Conservation (phyloP, 2,888 invertebrate species). For the Parochlus steinenii region DNA sequence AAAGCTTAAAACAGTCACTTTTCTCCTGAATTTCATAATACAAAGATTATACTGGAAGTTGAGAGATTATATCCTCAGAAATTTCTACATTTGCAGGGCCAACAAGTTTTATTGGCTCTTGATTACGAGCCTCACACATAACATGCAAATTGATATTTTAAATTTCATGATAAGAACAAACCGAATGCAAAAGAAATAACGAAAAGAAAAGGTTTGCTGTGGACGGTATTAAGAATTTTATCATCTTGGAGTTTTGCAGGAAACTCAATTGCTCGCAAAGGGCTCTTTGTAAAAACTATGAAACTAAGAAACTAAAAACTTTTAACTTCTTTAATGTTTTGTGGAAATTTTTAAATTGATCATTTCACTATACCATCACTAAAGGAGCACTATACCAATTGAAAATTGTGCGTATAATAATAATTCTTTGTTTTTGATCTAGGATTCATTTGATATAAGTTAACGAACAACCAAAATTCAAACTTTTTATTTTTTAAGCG, state of each 20-base stretch:
- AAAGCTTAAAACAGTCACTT: slow-evolving; percentile 16
- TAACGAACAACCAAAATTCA: too few species aligned
- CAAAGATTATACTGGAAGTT: slow-evolving; percentile 15
- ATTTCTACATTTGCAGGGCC: slow-evolving; percentile 20
- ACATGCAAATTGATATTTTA: neutral
- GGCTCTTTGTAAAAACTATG: slow-evolving; percentile 23
- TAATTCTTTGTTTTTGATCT: too few species aligned
- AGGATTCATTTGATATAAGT: too few species aligned
- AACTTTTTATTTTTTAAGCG: too few species aligned
- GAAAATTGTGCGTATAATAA: too few species aligned
- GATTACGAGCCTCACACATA: slow-evolving; percentile 23
- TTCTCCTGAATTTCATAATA: slow-evolving; percentile 20
- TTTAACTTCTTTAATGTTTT: too few species aligned
- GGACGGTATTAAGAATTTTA: slow-evolving; percentile 37
- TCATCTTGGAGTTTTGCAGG: slow-evolving; percentile 27
- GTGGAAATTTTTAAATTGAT: too few species aligned
- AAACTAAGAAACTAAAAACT: too few species aligned
- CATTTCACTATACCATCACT: too few species aligned
- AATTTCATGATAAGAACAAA: slow-evolving; percentile 7
- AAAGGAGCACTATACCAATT: too few species aligned
- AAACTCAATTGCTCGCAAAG: slow-evolving; percentile 30
- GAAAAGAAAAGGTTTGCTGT: slow-evolving; percentile 23
- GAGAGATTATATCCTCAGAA: slow-evolving; percentile 22
- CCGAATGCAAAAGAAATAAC: slow-evolving; percentile 8
- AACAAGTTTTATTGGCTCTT: slow-evolving; percentile 23